Evolutionary conservation across 64 coral and sea anemone genomes (phyloP), one percentile per base, ranked within the genome.

Genomic region (Hydrozoanthus tunicans): DNA sequence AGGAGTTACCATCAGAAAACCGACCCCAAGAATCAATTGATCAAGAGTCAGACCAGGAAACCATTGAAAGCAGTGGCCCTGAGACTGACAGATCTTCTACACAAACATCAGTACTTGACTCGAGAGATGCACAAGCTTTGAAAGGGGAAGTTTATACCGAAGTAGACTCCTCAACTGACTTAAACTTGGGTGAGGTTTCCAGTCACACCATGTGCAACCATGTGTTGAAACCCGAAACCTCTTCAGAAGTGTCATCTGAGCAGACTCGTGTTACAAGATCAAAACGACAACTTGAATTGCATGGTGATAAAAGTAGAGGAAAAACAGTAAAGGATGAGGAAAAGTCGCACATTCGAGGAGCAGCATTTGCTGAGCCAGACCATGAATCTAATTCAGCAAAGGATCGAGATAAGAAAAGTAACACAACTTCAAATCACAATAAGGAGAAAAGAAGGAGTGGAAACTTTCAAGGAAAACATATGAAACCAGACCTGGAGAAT

Each of bases 1-100:
- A 98, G 67, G 93, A 95, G n/a, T 69, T 89, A 10, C 97, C 97
- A 0, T 83, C 90, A 7, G 97, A 99, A 79, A 99, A 99, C 90
- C 79, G 97, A 81, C 91, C 97, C 7, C 91, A 98, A 57, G 95
- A 97, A 83, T 14, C 62, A 10, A 20, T 67, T 13, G 90, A 93
- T 11, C 81, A 83, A 11, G 92, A 94, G 25, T 88, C 93, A 7
- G 94, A 99, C n/a, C 82, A 92, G 6, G 91, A 92, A 27, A 83
- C 66, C 0, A 86, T 73, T 70, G 93, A 86, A 14, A 74, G 78
- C 70, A 94, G 91, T 76, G 96, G 91, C 4, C 79, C 91, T 17
- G 91, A 94, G 55, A 86, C 88, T 76, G 64, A 77, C 65, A 53
- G 76, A 12, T 73, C 81, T 56, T 68, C 81, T 69, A 93, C 84